Base-by-base conservation (phyloP, 2,888 invertebrate species). In the Pristionchus entomophagus region DNA sequence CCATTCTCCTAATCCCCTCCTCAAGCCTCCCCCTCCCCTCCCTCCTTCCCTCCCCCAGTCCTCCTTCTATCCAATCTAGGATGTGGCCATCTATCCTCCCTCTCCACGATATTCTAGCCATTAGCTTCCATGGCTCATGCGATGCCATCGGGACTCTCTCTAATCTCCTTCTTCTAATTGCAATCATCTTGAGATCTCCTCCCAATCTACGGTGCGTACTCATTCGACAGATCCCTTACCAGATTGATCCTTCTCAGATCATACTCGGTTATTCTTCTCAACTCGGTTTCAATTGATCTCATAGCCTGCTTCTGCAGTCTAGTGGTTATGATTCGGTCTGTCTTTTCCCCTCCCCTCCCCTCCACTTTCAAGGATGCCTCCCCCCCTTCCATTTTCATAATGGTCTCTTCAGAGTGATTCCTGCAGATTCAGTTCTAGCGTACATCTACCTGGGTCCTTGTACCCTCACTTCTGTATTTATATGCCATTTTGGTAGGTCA, bases 401-500 rank as follows among this genome's bases (percentile, higher is more conserved):
- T 29, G 29, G 5, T 12, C 35, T 29, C 35, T 80, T 51, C 51
- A 80, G 78, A 51, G 78, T 80, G 12, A 80, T 80, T 17, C 78
- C 78, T 5, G 78, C 78, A 32, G 78, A 80, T 80, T 51, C 51
- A 8, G 49, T 51, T 8, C 78, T 80, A 22, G 78, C 78, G 19
- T 80, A 80, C 22, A 80, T 80, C 51, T 80, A 80, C 41, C 78
- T 80, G 29, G 78, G 78, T 8, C 78, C 78, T 5, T 80, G 78
- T 19, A 80, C 78, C 2, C 17, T 80, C 32, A 51, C 51, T 12
- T 32, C 78, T 0, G 51, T 51, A 10, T 80, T 80, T 26, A 29
- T 80, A 14, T 80, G 78, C 22, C 78, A 80, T 51, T 51, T 80
- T 12, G 78, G 78, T 80, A 22, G 32, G 78, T 73, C 38, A 35